A percentile compares a stretch with the other conserved stretches of the same genome.
Conservation (phyloP, 2,888 invertebrate species). For the Cordilura impudica region DNA sequence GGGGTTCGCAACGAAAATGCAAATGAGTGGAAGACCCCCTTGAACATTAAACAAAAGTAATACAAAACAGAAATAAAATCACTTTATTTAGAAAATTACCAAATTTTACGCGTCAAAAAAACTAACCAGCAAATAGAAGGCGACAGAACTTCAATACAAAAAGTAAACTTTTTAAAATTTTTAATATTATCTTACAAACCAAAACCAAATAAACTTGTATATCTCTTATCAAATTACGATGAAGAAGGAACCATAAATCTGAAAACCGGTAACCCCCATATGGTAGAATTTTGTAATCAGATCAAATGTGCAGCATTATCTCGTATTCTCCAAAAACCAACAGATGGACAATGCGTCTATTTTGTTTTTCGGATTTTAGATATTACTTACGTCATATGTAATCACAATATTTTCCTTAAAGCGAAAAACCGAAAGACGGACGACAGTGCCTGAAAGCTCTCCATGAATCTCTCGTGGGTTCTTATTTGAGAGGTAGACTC, state of each 20-base stretch:
- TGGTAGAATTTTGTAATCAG: constrained; percentile 38
- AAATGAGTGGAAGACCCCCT: too few relatives aligned
- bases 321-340: constrained; percentile 21
- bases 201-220: constrained; percentile 34
- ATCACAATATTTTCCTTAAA: background rate
- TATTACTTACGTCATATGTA: constrained; percentile 21
- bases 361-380: constrained; percentile 30
- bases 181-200: constrained; percentile 46
- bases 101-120: too few relatives aligned
- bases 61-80: too few relatives aligned
- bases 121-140: too few relatives aligned
- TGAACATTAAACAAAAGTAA: too few relatives aligned
- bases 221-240: constrained; percentile 21
- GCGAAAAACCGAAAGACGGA: background rate
- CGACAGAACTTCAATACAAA: too few relatives aligned
- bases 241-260: constrained; percentile 30
- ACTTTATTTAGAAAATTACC: too few relatives aligned
- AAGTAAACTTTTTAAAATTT: too few relatives aligned
- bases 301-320: constrained; percentile 13
- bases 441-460: background rate
- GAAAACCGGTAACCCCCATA: background rate
- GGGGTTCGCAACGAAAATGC: too few relatives aligned
- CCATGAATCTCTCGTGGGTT: background rate
- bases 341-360: background rate
- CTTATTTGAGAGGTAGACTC: background rate